Percentiles rank a stretch among this genome's conserved stretches.
phyloP scores from a whole-genome alignment of 2,797 vertebrate species.

The Eupleurogrammus muticus region DNA sequence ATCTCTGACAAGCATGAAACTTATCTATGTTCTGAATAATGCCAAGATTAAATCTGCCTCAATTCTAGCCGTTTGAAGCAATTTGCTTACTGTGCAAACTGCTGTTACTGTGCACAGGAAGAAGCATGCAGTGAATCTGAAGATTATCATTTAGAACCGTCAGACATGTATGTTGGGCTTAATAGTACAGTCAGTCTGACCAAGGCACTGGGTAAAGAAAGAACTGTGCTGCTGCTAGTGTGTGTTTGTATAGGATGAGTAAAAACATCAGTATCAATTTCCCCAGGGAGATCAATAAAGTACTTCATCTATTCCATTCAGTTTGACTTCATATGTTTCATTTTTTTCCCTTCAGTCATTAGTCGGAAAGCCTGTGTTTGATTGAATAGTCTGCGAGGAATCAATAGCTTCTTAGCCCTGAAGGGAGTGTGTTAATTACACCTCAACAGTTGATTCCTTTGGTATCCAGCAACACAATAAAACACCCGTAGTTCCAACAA shows the following conservation, averaged over 20 bases:
- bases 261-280: too few relatives aligned
- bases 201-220: too few relatives aligned
- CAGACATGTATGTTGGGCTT: too few relatives aligned
- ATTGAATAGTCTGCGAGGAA: slow-evolving; percentile 41
- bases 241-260: too few relatives aligned
- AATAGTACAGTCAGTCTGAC: too few relatives aligned
- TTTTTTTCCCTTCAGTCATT: slow-evolving; percentile 11
- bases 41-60: slow-evolving; percentile 61
- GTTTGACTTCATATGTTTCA: slow-evolving; percentile 1
- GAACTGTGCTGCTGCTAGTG: too few relatives aligned
- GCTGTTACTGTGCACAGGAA: slow-evolving; percentile 1
- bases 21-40: slow-evolving; percentile 7
- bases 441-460: slow-evolving; percentile 26
- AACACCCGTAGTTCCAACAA: slow-evolving; percentile 1
- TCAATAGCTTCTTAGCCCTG: slow-evolving; percentile 46
- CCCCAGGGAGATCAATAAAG: too few relatives aligned
- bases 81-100: slow-evolving; percentile 71
- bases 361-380: slow-evolving; percentile 24
- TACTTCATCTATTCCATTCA: neutral
- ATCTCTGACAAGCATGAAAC: neutral
- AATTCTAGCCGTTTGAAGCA: slow-evolving; percentile 68
- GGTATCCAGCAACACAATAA: slow-evolving; percentile 25
- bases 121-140: neutral
- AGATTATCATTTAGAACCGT: neutral
- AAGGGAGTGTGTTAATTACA: slow-evolving; percentile 48